Evolutionary conservation across 2,888 invertebrate genomes (phyloP).

Genomic region (Chalcosyrphus nemorum): DNA sequence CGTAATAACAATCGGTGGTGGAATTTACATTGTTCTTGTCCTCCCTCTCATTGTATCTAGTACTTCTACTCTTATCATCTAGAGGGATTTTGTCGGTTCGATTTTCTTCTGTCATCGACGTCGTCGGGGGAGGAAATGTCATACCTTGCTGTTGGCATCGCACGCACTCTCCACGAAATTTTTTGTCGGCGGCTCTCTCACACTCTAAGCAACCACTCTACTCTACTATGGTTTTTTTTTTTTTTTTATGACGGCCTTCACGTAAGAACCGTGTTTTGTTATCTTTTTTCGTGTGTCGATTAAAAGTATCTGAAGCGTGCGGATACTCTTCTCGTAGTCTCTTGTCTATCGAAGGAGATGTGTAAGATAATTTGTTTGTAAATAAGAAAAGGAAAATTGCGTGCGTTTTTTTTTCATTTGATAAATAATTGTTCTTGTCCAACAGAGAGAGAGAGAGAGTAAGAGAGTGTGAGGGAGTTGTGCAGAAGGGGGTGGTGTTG

Average conservation of each 20-base stretch:
- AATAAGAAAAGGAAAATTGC: slow-evolving; percentile 19
- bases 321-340: slow-evolving; percentile 29
- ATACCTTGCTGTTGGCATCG: neutral
- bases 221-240: slow-evolving; percentile 5
- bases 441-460: too few species aligned
- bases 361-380: slow-evolving; percentile 38
- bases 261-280: slow-evolving; percentile 63
- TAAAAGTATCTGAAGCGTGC: slow-evolving; percentile 58
- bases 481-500: neutral
- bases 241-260: slow-evolving; percentile 54
- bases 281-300: slow-evolving; percentile 57
- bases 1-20: slow-evolving; percentile 19
- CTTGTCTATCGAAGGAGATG: neutral
- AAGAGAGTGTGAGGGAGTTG: slow-evolving; percentile 46
- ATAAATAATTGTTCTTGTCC: slow-evolving; percentile 19
- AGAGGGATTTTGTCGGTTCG: slow-evolving; percentile 19
- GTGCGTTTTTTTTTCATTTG: slow-evolving; percentile 8
- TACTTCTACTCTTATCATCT: slow-evolving; percentile 53
- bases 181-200: slow-evolving; percentile 26
- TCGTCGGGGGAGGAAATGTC: slow-evolving; percentile 35
- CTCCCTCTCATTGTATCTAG: slow-evolving; percentile 1
- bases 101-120: slow-evolving; percentile 48
- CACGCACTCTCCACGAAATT: slow-evolving; percentile 56
- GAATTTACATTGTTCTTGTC: slow-evolving; percentile 19
- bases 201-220: slow-evolving; percentile 6